phyloP scores from a whole-genome alignment of 2,888 invertebrate genomes.

The Saturnia pavonia region DNA sequence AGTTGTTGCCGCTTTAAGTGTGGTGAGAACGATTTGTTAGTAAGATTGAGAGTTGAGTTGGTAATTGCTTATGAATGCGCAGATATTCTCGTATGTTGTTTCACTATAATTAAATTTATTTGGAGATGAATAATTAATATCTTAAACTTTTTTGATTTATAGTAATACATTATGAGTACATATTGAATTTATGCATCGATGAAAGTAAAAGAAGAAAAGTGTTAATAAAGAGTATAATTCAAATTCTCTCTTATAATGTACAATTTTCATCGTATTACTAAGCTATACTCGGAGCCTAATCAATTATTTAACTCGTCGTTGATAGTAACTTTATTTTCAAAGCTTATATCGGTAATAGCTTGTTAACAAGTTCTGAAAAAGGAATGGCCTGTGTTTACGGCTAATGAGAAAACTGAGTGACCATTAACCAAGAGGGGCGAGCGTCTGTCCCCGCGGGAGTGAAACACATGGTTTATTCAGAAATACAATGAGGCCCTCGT shows the following conservation, averaged over 20 bases:
- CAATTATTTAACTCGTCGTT: too few species aligned
- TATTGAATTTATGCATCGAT: neutral
- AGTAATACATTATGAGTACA: neutral
- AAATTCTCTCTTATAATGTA: neutral
- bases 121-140: neutral
- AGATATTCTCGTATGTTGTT: neutral
- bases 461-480: constrained; percentile 63
- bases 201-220: neutral
- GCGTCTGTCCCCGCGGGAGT: constrained; percentile 41
- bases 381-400: constrained; percentile 45
- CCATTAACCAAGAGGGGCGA: constrained; percentile 43
- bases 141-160: neutral
- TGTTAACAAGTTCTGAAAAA: constrained; percentile 34
- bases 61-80: neutral
- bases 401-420: constrained; percentile 60
- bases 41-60: constrained; percentile 8
- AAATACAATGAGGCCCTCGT: neutral
- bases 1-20: constrained; percentile 56
- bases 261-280: neutral
- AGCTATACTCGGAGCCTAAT: neutral
- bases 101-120: neutral
- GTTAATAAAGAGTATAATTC: neutral
- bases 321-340: neutral
- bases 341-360: too few species aligned
- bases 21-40: constrained; percentile 20